Evolutionary conservation across 2,888 invertebrate genomes (phyloP).

Genomic region (Euzetes globulus): DNA sequence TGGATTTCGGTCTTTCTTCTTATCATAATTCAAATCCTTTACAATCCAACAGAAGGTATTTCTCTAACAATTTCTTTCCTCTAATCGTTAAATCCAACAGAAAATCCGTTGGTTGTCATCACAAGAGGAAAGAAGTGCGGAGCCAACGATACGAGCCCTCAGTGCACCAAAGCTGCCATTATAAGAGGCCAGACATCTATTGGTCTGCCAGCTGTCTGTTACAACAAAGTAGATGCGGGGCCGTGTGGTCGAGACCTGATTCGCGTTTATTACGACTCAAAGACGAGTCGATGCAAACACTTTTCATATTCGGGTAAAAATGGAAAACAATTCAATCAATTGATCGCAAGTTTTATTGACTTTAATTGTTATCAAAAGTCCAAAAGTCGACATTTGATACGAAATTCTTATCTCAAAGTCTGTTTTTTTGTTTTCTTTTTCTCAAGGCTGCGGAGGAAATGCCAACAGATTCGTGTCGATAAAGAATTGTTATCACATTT

Average conservation of each 20-base stretch:
- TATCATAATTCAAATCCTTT: too few species aligned
- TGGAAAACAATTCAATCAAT: too few species aligned
- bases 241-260: constrained; percentile 5
- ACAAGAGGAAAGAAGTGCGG: neutral
- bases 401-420: too few species aligned
- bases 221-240: neutral
- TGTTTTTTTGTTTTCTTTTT: neutral
- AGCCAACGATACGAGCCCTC: too few species aligned
- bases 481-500: constrained; percentile 10
- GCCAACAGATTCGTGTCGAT: constrained; percentile 6
- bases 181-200: neutral
- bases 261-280: neutral
- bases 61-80: too few species aligned
- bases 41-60: too few species aligned
- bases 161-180: neutral
- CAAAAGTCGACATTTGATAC: too few species aligned
- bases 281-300: neutral
- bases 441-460: constrained; percentile 10
- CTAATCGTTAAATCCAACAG: too few species aligned
- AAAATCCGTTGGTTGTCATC: neutral
- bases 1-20: too few species aligned
- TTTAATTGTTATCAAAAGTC: too few species aligned
- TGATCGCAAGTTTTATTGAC: too few species aligned
- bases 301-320: constrained; percentile 1
- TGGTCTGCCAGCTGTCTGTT: neutral